phyloP scores from a whole-genome alignment of 2,888 invertebrate species.

The Sarcophaga caerulescens region DNA sequence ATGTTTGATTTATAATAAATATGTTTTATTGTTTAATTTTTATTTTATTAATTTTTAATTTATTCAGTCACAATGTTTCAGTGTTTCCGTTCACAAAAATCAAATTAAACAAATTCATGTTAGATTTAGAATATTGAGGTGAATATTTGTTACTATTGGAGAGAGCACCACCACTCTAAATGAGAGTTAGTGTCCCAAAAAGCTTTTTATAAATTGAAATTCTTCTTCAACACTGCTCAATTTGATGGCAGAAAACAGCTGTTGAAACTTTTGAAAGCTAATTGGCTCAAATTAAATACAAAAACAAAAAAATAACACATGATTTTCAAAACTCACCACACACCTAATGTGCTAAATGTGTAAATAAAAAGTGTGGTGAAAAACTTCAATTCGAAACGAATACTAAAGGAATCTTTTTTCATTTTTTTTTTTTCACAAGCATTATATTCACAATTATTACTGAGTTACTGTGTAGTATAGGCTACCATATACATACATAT shows the following conservation, averaged over 20 bases:
- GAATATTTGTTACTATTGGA: background rate
- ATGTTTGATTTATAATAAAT: too few species aligned
- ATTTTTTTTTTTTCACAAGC: background rate
- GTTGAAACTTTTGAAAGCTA: background rate
- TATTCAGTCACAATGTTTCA: too few species aligned
- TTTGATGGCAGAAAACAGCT: background rate
- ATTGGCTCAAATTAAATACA: background rate
- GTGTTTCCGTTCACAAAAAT: too few species aligned
- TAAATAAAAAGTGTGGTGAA: constrained; percentile 5
- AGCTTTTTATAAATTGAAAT: constrained; percentile 11
- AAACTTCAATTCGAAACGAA: background rate
- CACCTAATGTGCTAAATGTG: background rate
- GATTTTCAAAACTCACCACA: constrained; percentile 56
- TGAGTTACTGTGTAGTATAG: too few species aligned
- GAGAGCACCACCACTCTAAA: background rate
- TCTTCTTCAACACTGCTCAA: too few species aligned
- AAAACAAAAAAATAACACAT: constrained; percentile 6
- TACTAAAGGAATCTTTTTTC: background rate
- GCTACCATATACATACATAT: background rate
- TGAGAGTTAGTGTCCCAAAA: constrained; percentile 46
- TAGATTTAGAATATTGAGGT: background rate
- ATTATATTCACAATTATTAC: too few species aligned
- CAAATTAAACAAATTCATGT: too few species aligned
- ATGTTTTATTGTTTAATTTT: too few species aligned
- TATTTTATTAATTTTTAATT: too few species aligned